These are phyloP conservation scores for Pavo muticus DNA, from an alignment of 2,113 vertebrate species.

Conservation along the genomic window DNA sequence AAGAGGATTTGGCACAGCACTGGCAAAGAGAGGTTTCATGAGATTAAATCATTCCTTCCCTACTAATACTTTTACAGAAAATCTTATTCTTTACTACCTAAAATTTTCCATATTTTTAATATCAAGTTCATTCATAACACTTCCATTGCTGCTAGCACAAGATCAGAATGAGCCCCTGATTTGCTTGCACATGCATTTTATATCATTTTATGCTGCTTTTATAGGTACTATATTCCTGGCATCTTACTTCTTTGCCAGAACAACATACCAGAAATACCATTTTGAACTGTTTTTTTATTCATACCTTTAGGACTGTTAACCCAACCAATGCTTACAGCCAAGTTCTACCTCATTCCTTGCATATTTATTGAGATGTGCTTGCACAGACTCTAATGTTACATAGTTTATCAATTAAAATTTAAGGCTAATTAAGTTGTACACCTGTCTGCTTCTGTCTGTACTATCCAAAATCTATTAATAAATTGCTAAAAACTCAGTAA, in stretches of 20 bases:
- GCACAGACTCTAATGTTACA: not conserved
- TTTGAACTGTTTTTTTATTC: conserved; percentile 2
- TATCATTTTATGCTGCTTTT: not conserved
- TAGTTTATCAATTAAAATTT: not conserved
- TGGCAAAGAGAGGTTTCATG: not conserved
- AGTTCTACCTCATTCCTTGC: not conserved
- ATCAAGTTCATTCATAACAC: not conserved
- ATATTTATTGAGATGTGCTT: not conserved
- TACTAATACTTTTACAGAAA: not conserved
- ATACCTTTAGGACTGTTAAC: not conserved
- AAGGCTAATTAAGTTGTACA: not conserved
- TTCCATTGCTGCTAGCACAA: not conserved
- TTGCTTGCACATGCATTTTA: not conserved
- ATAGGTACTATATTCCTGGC: not conserved
- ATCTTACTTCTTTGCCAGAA: conserved; percentile 1
- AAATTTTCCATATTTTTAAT: not conserved
- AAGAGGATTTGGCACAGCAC: not conserved
- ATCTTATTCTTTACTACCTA: not conserved
- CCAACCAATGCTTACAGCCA: not conserved
- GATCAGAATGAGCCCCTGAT: not conserved
- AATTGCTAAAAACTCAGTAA: not conserved
- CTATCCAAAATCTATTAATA: not conserved
- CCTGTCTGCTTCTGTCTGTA: not conserved
- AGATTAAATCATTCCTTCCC: not conserved
- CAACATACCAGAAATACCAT: conserved; percentile 48